Base-by-base conservation (phyloP, 2,113 vertebrate species). In the Etheostoma spectabile region DNA sequence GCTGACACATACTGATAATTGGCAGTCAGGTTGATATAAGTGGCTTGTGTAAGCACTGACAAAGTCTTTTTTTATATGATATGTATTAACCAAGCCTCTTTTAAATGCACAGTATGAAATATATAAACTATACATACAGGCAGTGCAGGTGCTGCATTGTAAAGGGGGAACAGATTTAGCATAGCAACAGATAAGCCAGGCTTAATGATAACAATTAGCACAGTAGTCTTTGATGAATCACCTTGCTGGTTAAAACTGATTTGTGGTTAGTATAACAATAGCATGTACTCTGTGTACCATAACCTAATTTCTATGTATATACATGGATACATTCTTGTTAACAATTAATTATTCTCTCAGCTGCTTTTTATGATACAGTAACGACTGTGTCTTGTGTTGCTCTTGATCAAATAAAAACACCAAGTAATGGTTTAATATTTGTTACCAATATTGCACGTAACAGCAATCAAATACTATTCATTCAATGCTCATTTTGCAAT, bases 181-280 rank as follows among this genome's bases (percentile, higher is more conserved):
- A 64, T 6, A 2, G 48, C 48, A 63, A 24, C 27, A 8, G 67
- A 69, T 33, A 67, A 7, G 13, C 6, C 66, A 19, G 22, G 42
- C n/a, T 14, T 42, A 53, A 27, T 63, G 21, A 52, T 18, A 24
- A 74, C 30, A 56, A 48, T 42, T 42, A 64, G 33, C 48, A 24
- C 15, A 5, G 15, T 27, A 14, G 33, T 14, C n/a, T 42, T 49
- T 42, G 60, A 74, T 74, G 49, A 63, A 63, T 74, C 46, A 63
- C 59, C 71, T 62, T 52, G 57, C 21, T 38, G 21, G 59, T 62
- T 38, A n/a, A 62, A 62, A 18, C 13, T 51, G 12, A 63, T 51
- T 38, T 27, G 21, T 55, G 33, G 3, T 70, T 57, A 7, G 22
- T 46, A 15, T 21, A 60, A 60, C 55, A 49, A 13, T 48, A 56